A percentile compares a stretch with the other conserved stretches of the same genome.
Conservation (phyloP, 2,797 vertebrate genomes). For the Ctenochaetus hawaiiensis region DNA sequence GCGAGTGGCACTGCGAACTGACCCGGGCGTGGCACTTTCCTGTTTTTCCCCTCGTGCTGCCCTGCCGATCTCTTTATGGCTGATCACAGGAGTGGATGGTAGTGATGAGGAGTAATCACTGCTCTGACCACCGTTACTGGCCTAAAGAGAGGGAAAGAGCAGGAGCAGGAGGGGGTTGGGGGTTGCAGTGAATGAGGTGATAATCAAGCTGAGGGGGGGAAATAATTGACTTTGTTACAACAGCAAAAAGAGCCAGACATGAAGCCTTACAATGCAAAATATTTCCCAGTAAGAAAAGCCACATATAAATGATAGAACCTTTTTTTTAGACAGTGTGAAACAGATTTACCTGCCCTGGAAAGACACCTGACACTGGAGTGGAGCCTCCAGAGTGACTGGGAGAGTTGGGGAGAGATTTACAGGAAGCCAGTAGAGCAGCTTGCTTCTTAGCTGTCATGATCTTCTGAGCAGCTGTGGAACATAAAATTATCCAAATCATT, state of each 20-base stretch:
- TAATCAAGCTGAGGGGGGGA: constrained; percentile 8
- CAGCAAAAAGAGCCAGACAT: background rate
- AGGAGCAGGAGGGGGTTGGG: constrained; percentile 2
- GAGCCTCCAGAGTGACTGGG: constrained; percentile 93
- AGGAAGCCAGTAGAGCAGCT: constrained; percentile 91
- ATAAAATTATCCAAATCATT: background rate
- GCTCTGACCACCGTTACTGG: constrained; percentile 93
- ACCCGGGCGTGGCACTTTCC: constrained; percentile 88
- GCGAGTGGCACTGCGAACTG: constrained; percentile 90
- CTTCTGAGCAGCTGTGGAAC: constrained; percentile 90
- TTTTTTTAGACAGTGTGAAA: background rate
- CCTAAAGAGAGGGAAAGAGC: constrained; percentile 72
- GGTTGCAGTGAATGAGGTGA: background rate
- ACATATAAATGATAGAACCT: background rate
- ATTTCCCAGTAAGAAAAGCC: background rate
- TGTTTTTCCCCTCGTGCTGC: constrained; percentile 83
- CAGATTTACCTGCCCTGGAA: constrained; percentile 84
- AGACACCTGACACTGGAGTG: constrained; percentile 87
- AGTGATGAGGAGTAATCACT: constrained; percentile 95
- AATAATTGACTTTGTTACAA: constrained; percentile 35
- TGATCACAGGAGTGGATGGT: constrained; percentile 93
- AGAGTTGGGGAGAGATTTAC: constrained; percentile 94
- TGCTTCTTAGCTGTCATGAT: constrained; percentile 91
- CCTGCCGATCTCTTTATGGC: constrained; percentile 90
- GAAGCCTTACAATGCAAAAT: too few species aligned